Percentiles rank a stretch among this genome's conserved stretches.
These are phyloP conservation scores for Drosophila subpulchrella DNA, from an alignment of 1,140 invertebrate genomes.

Conservation along the genomic window DNA sequence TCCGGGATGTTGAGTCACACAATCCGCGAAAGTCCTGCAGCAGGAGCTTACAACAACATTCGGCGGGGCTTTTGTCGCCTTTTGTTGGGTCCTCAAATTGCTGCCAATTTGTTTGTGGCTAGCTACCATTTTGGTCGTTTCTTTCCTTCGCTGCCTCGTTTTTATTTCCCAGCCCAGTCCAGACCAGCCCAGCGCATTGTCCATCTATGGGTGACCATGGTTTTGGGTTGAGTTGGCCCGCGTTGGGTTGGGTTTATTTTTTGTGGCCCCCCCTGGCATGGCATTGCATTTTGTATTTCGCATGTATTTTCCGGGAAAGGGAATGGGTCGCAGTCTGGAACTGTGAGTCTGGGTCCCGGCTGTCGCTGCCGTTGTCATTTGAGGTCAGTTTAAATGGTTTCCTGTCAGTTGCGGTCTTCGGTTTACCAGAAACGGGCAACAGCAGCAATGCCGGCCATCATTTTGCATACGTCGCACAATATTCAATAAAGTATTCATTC, in stretches of 20 bases:
- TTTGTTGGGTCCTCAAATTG: constrained; percentile 73
- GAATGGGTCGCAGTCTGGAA: constrained; percentile 1
- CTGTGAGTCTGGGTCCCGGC: constrained; percentile 35
- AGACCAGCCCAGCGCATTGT: constrained; percentile 12
- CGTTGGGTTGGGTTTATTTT: constrained; percentile 31
- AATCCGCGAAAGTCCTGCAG: constrained; percentile 48
- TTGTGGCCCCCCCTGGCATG: constrained; percentile 26
- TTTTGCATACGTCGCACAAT: constrained; percentile 69
- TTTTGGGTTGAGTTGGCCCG: constrained; percentile 12
- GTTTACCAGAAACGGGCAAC: constrained; percentile 62
- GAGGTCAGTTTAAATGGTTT: constrained; percentile 82
- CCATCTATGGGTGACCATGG: constrained; percentile 56
- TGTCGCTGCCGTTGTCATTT: constrained; percentile 77
- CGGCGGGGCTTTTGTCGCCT: constrained; percentile 73
- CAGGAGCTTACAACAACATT: constrained; percentile 41
- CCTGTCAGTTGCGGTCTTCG: constrained; percentile 78
- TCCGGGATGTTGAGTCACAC: constrained; percentile 40
- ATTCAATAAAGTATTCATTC: constrained; percentile 81
- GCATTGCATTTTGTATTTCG: constrained; percentile 50
- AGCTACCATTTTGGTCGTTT: constrained; percentile 54
- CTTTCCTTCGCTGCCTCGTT: constrained; percentile 28
- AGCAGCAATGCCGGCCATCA: constrained; percentile 45
- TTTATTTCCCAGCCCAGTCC: constrained; percentile 12
- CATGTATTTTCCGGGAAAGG: constrained; percentile 38
- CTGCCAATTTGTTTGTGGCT: constrained; percentile 79